Conservation (phyloP, 2,888 invertebrate genomes). For the Leptopilina syphax region DNA sequence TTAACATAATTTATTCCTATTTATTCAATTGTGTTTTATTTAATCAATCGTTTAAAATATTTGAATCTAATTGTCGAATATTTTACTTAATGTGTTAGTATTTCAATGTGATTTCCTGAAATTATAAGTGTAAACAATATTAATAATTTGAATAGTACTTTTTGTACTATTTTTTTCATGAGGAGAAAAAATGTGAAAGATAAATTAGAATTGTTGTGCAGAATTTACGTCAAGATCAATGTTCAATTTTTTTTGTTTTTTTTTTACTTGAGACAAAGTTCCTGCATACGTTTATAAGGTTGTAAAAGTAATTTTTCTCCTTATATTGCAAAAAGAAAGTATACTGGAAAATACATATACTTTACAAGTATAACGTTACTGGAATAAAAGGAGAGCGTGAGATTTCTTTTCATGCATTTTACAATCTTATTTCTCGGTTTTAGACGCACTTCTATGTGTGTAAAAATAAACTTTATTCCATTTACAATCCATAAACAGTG, state of each 20-base stretch:
- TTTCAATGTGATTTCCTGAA: too few species aligned
- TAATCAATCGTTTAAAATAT: too few species aligned
- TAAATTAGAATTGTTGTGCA: background rate
- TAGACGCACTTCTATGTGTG: constrained; percentile 3
- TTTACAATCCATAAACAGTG: constrained; percentile 11
- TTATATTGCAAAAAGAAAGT: constrained; percentile 39
- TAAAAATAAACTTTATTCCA: constrained; percentile 6
- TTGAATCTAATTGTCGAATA: too few species aligned
- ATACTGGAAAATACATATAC: background rate
- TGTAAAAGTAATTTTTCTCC: constrained; percentile 32
- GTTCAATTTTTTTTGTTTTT: background rate
- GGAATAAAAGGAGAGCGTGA: constrained; percentile 37
- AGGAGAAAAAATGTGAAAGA: background rate
- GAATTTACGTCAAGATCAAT: background rate
- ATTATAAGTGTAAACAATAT: too few species aligned
- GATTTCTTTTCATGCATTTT: constrained; percentile 38
- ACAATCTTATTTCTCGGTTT: background rate
- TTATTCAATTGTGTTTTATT: too few species aligned
- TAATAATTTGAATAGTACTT: too few species aligned
- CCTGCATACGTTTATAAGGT: background rate
- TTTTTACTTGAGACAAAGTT: background rate
- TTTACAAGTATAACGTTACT: constrained; percentile 31
- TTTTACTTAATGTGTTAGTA: too few species aligned
- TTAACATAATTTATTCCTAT: too few species aligned
- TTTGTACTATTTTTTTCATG: too few species aligned